Conservation (phyloP, 2,888 invertebrate genomes). For the Cordylochernes scorpioides region DNA sequence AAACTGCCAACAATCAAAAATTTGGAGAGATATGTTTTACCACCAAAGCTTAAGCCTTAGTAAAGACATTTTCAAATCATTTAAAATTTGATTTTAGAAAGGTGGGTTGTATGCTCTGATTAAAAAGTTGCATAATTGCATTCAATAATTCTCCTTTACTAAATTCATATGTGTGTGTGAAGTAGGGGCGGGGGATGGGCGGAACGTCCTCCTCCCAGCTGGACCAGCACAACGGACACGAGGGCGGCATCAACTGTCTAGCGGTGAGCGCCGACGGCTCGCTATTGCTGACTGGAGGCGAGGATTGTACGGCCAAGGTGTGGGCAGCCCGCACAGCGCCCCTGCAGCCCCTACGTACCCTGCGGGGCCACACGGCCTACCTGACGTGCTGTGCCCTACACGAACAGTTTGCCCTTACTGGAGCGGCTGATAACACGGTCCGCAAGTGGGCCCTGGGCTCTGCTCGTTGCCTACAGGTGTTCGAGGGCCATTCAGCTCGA, state of each 20-base stretch:
- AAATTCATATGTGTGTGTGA: too few species aligned
- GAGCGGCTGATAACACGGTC: constrained; percentile 26
- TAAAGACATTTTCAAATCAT: too few species aligned
- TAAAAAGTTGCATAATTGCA: too few species aligned
- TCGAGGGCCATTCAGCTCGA: constrained; percentile 24
- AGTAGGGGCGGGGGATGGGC: too few species aligned
- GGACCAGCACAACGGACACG: constrained; percentile 20
- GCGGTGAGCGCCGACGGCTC: constrained; percentile 26
- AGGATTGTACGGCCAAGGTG: constrained; percentile 25
- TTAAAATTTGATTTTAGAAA: too few species aligned
- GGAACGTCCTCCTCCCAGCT: too few species aligned
- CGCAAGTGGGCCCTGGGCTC: constrained; percentile 27
- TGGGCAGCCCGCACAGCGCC: constrained; percentile 25
- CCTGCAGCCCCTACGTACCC: constrained; percentile 23
- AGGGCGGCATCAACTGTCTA: constrained; percentile 26
- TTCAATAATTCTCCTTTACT: too few species aligned
- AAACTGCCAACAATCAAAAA: too few species aligned
- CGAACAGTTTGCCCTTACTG: constrained; percentile 25
- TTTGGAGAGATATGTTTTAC: too few species aligned
- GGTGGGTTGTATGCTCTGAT: too few species aligned
- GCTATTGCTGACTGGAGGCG: constrained; percentile 26
- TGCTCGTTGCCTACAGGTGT: constrained; percentile 24
- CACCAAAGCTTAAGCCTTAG: too few species aligned
- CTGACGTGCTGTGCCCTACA: constrained; percentile 25
- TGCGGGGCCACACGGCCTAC: constrained; percentile 19